These are phyloP conservation scores for Archaeoteleia sp. DNA, from an alignment of 2,888 invertebrate genomes.

Conservation along the genomic window DNA sequence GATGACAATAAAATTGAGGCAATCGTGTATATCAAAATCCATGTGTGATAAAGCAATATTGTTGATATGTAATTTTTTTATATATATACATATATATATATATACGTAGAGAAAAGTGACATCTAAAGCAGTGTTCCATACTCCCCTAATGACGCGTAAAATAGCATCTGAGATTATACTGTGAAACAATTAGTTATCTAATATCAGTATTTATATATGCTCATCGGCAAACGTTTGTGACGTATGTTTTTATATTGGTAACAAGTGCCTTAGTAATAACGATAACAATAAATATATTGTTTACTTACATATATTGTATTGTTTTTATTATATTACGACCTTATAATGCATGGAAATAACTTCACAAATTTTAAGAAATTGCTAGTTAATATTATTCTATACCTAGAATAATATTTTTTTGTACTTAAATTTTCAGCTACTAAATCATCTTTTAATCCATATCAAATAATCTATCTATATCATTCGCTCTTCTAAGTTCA, in stretches of 20 bases:
- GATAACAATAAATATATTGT: conserved; percentile 74
- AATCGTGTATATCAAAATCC: conserved; percentile 5
- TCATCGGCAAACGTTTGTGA: conserved; percentile 73
- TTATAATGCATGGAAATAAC: too few relatives aligned
- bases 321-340: conserved; percentile 5
- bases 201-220: conserved; percentile 74
- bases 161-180: conserved; percentile 65
- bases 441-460: too few relatives aligned
- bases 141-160: conserved; percentile 51
- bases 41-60: conserved; percentile 13
- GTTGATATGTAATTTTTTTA: conserved; percentile 8
- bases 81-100: conserved; percentile 1
- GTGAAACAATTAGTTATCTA: conserved; percentile 69
- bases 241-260: conserved; percentile 74
- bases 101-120: background rate
- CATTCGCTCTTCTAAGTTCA: too few relatives aligned
- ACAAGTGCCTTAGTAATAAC: conserved; percentile 73
- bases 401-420: too few relatives aligned
- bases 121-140: conserved; percentile 5
- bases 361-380: too few relatives aligned
- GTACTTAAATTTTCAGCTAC: too few relatives aligned
- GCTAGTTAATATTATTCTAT: too few relatives aligned
- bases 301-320: conserved; percentile 67
- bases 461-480: too few relatives aligned
- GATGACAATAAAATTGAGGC: background rate